Evolutionary conservation across 2,888 invertebrate species (phyloP).

Genomic region (Drosophila falleni): DNA sequence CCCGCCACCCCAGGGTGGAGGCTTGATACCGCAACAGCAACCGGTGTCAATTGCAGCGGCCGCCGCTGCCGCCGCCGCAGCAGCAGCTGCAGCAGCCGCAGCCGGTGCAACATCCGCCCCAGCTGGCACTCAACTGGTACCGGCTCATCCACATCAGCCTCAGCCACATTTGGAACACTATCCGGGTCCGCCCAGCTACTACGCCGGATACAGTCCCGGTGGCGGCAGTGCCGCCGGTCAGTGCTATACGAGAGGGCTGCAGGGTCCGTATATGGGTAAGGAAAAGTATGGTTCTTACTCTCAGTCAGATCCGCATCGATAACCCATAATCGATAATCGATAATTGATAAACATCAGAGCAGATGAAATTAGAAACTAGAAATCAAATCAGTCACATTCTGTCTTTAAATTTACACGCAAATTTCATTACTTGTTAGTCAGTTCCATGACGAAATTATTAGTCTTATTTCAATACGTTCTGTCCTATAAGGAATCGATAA

Average conservation of each 20-base stretch:
- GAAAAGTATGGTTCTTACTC: slow-evolving; percentile 85
- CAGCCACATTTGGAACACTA: slow-evolving; percentile 86
- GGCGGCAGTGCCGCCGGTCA: slow-evolving; percentile 84
- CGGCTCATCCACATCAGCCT: slow-evolving; percentile 82
- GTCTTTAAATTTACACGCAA: too few relatives aligned
- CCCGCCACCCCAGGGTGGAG: slow-evolving; percentile 32
- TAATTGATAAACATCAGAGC: too few relatives aligned
- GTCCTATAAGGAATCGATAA: not conserved
- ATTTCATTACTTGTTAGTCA: too few relatives aligned
- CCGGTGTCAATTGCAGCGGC: slow-evolving; percentile 55
- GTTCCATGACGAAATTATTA: too few relatives aligned
- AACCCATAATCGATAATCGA: not conserved
- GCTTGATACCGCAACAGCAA: slow-evolving; percentile 43
- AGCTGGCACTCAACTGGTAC: slow-evolving; percentile 85
- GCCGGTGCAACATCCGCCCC: slow-evolving; percentile 63
- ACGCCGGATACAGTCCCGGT: slow-evolving; percentile 86
- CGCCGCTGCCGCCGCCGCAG: slow-evolving; percentile 58
- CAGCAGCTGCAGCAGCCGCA: slow-evolving; percentile 69
- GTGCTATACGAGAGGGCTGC: slow-evolving; percentile 87
- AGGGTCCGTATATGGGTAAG: slow-evolving; percentile 86
- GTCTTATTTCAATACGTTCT: too few relatives aligned
- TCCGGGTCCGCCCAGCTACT: slow-evolving; percentile 87
- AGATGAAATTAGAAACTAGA: too few relatives aligned
- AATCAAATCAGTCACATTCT: too few relatives aligned
- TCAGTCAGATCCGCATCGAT: slow-evolving; percentile 10